Percentiles rank a stretch among this genome's conserved stretches.
phyloP scores from a whole-genome alignment of 2,113 vertebrate species.

The Salvelinus alpinus region DNA sequence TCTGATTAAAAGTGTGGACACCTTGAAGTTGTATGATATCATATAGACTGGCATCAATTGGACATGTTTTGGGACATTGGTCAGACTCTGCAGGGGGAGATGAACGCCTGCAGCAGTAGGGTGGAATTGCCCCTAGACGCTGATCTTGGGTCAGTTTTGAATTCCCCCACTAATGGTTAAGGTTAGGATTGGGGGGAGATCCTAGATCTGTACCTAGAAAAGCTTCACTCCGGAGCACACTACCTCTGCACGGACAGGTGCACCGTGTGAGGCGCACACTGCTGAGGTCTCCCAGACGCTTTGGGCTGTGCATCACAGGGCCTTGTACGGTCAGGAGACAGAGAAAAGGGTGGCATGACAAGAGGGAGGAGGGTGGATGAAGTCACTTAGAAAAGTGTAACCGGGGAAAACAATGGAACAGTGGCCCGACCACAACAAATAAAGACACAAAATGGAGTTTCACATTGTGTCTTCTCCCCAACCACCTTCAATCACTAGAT shows the following conservation, averaged over 20 bases:
- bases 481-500: constrained; percentile 41
- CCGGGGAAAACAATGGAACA: constrained; percentile 28
- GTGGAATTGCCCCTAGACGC: constrained; percentile 3
- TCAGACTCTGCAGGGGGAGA: too few relatives aligned
- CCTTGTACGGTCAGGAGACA: constrained; percentile 25
- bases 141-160: not conserved
- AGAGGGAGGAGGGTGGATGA: too few relatives aligned
- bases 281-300: constrained; percentile 41
- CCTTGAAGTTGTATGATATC: not conserved
- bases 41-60: too few relatives aligned
- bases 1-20: not conserved
- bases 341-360: constrained; percentile 25
- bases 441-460: constrained; percentile 33
- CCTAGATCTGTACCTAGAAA: too few relatives aligned
- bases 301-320: constrained; percentile 8
- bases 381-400: not conserved
- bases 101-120: constrained; percentile 38
- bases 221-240: constrained; percentile 1
- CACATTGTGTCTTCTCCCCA: constrained; percentile 56
- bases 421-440: constrained; percentile 20
- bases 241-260: constrained; percentile 36
- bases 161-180: too few relatives aligned
- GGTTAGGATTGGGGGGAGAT: too few relatives aligned
- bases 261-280: constrained; percentile 61
- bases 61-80: too few relatives aligned